Evolutionary conservation across 1,140 invertebrate genomes (phyloP).

Genomic region (Heliconius melpomene): DNA sequence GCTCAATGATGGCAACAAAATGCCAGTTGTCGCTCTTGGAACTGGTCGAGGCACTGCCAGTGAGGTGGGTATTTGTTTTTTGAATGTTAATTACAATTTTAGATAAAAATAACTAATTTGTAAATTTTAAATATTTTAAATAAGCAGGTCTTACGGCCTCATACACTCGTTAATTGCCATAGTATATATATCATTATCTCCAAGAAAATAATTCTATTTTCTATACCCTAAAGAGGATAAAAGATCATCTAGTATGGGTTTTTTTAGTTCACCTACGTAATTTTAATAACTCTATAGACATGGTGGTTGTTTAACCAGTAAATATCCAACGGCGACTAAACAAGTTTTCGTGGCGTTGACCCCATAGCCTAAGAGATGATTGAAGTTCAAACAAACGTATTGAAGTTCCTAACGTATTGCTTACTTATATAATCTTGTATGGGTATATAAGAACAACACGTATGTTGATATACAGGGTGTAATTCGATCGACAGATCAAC

Average conservation of each 20-base stretch:
- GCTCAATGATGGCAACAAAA: conserved; percentile 83
- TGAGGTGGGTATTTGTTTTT: conserved; percentile 44
- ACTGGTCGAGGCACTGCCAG: conserved; percentile 83
- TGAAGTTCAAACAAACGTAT: neutral
- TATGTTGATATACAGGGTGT: too few species aligned
- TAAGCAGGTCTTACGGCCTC: too few species aligned
- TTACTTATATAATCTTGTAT: too few species aligned
- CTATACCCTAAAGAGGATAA: neutral
- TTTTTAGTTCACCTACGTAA: neutral
- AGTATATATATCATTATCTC: too few species aligned
- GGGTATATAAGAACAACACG: too few species aligned
- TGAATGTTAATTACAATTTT: neutral
- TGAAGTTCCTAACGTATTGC: too few species aligned
- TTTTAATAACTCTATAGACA: neutral
- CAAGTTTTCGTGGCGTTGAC: neutral
- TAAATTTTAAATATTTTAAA: too few species aligned
- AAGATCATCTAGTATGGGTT: neutral
- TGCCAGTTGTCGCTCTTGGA: conserved; percentile 87
- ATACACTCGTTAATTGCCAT: too few species aligned
- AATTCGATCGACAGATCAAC: too few species aligned
- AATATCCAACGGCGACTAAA: neutral
- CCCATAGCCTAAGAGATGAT: neutral
- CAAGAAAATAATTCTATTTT: too few species aligned
- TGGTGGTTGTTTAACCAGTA: neutral
- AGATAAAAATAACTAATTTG: neutral